A percentile compares a stretch with the other conserved stretches of the same genome.
Evolutionary conservation across 2,113 vertebrate species (phyloP).

Genomic region (Crotalus tigris): DNA sequence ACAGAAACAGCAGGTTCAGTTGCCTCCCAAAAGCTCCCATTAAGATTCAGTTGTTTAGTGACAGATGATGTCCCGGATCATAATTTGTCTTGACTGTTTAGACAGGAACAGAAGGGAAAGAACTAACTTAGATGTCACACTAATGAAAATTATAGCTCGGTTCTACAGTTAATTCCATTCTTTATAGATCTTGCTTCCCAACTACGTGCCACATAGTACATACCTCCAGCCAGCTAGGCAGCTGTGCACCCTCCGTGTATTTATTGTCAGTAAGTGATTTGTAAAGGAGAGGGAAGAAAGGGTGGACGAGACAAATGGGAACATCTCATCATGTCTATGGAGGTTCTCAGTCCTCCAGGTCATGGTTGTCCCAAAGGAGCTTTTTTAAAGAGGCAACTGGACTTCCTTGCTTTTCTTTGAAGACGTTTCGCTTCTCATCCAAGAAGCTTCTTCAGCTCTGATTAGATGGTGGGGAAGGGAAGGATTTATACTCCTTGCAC

Average conservation of each 20-base stretch:
- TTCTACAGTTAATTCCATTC: background rate
- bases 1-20: background rate
- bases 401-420: too few relatives aligned
- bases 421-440: too few relatives aligned
- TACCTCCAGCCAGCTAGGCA: background rate
- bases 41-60: background rate
- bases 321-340: too few relatives aligned
- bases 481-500: too few relatives aligned
- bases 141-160: rapidly evolving
- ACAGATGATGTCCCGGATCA: rapidly evolving
- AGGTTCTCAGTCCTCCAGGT: too few relatives aligned
- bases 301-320: background rate
- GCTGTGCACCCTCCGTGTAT: background rate
- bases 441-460: too few relatives aligned
- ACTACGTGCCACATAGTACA: background rate
- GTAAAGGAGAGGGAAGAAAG: background rate
- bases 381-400: too few relatives aligned
- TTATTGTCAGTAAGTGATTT: background rate
- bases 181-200: background rate
- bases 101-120: slow-evolving; percentile 8
- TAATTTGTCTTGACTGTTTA: rapidly evolving
- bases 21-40: background rate
- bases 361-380: too few relatives aligned
- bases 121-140: rapidly evolving
- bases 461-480: too few relatives aligned